A percentile compares a stretch with the other conserved stretches of the same genome.
These are phyloP conservation scores for Graphium colonna DNA, from an alignment of 2,888 invertebrate genomes.

Conservation along the genomic window DNA sequence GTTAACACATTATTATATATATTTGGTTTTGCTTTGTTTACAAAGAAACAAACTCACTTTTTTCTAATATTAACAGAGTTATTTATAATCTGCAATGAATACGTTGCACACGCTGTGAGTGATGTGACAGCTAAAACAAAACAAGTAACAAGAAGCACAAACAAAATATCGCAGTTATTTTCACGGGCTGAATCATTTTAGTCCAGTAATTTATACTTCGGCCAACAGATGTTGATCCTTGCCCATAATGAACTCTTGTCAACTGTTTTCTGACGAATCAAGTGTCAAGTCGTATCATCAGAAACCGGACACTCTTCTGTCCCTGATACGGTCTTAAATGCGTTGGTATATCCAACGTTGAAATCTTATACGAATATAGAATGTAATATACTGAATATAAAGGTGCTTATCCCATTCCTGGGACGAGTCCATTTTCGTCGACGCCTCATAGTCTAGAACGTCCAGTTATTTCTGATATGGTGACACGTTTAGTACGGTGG, in stretches of 20 bases:
- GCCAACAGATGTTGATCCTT: slow-evolving; percentile 8
- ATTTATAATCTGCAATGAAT: background rate
- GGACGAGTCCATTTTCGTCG: slow-evolving; percentile 11
- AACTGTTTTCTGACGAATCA: slow-evolving; percentile 9
- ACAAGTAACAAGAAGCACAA: background rate
- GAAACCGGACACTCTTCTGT: background rate
- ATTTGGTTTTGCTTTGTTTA: no score
- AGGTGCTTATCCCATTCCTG: slow-evolving; percentile 9
- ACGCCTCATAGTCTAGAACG: slow-evolving; percentile 19
- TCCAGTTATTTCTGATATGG: slow-evolving; percentile 15
- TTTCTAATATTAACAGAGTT: no score
- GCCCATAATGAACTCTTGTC: slow-evolving; percentile 4
- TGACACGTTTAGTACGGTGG: slow-evolving; percentile 15
- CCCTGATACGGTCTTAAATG: slow-evolving; percentile 2
- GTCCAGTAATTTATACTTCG: background rate
- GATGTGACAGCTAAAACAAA: background rate
- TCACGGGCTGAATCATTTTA: slow-evolving; percentile 9
- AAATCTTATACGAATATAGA: slow-evolving; percentile 3
- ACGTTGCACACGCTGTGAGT: background rate
- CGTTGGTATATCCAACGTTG: background rate
- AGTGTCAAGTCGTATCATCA: background rate
- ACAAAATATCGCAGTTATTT: background rate
- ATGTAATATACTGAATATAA: slow-evolving; percentile 17
- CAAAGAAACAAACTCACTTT: no score
- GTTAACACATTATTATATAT: no score